Conservation (phyloP, 2,113 vertebrate genomes). For the Indicator indicator region DNA sequence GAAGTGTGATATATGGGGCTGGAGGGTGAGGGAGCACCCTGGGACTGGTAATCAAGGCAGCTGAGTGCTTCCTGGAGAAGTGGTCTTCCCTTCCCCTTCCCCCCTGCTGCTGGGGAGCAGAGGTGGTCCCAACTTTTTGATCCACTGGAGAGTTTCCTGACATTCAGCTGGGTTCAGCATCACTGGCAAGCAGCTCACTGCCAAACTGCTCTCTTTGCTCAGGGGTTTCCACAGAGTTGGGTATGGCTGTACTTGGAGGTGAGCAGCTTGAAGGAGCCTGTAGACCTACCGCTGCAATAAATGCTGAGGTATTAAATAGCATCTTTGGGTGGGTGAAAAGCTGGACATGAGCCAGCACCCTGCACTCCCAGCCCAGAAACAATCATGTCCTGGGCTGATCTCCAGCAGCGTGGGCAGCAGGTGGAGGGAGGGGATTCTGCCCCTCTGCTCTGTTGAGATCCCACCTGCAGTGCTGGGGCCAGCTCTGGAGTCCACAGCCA, state of each 20-base stretch:
- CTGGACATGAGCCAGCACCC: no score
- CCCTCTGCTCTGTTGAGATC: no score
- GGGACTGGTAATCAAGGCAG: not conserved
- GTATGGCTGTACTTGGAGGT: not conserved
- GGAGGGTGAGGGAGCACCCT: not conserved
- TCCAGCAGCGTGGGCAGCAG: no score
- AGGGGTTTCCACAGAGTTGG: not conserved
- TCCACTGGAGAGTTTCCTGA: not conserved
- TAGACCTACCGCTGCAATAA: no score
- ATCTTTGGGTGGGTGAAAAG: no score
- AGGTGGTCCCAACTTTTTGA: accelerated
- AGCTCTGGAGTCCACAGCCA: no score
- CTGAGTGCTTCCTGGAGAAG: not conserved
- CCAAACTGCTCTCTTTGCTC: not conserved
- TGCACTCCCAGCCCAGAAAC: no score
- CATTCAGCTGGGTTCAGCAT: not conserved
- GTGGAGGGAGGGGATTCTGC: no score
- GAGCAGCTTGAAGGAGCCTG: not conserved
- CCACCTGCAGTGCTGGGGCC: no score
- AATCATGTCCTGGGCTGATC: no score
- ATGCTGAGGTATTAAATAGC: no score
- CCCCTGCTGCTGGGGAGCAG: not conserved
- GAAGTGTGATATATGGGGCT: accelerated
- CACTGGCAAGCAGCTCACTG: not conserved
- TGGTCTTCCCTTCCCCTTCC: not conserved